Evolutionary conservation across 2,113 vertebrate genomes (phyloP).

Genomic region (Plecturocebus donacophilus): DNA sequence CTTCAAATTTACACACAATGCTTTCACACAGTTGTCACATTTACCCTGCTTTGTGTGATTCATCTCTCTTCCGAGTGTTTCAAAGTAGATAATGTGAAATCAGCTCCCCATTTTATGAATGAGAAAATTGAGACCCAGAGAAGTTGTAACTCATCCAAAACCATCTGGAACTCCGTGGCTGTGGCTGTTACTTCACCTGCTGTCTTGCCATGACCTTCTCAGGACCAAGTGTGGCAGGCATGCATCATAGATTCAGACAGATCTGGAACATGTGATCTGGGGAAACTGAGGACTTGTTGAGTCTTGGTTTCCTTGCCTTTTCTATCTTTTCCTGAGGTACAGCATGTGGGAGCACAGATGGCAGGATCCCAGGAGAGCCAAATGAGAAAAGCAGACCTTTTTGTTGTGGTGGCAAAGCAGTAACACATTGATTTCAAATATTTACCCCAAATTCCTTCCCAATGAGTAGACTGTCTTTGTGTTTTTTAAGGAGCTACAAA

Average conservation of each 20-base stretch:
- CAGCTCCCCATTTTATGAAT: neutral
- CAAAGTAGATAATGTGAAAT: neutral
- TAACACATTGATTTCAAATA: neutral
- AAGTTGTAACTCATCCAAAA: neutral
- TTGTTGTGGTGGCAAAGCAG: neutral
- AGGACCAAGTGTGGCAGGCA: neutral
- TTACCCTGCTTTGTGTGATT: neutral
- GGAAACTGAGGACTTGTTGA: neutral
- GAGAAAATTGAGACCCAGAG: neutral
- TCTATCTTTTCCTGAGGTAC: neutral
- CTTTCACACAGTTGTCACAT: neutral
- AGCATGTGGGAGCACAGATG: neutral
- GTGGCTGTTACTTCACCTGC: neutral
- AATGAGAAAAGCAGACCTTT: neutral
- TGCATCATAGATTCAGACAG: neutral
- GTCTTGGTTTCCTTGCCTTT: neutral
- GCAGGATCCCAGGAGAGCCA: neutral
- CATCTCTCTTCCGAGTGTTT: neutral
- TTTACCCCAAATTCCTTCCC: neutral
- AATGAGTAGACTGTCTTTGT: neutral
- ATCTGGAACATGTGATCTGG: neutral
- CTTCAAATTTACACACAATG: neutral
- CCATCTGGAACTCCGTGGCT: no score
- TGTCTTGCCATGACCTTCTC: neutral
- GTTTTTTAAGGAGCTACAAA: neutral